phyloP scores from a whole-genome alignment of 2,888 invertebrate species.

The Shargacucullia verbasci region DNA sequence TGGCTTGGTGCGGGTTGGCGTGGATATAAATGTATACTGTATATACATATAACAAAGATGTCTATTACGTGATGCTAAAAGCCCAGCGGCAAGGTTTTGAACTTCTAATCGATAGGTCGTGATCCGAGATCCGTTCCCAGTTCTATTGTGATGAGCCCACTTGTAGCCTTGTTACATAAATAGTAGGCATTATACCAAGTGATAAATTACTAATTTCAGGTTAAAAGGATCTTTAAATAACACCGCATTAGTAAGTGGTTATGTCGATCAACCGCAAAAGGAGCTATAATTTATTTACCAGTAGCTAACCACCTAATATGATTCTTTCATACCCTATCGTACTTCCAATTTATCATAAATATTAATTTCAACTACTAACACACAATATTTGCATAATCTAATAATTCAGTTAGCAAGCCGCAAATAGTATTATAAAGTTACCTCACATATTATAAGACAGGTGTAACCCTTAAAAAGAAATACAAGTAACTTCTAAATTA shows the following conservation, averaged over 20 bases:
- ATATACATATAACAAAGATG: not conserved
- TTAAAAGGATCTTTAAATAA: slow-evolving; percentile 5
- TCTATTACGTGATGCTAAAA: slow-evolving; percentile 27
- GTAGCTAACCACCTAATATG: slow-evolving; percentile 12
- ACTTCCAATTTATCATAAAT: slow-evolving; percentile 37
- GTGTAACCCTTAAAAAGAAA: slow-evolving; percentile 48
- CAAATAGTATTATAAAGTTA: slow-evolving; percentile 21
- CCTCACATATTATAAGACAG: slow-evolving; percentile 45
- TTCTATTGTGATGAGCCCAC: slow-evolving; percentile 41
- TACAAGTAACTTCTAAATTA: slow-evolving; percentile 52
- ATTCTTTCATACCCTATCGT: slow-evolving; percentile 18
- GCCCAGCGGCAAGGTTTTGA: slow-evolving; percentile 51
- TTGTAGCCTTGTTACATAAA: slow-evolving; percentile 32
- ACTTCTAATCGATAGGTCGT: slow-evolving; percentile 48
- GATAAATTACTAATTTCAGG: slow-evolving; percentile 27
- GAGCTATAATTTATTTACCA: not conserved
- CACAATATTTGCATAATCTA: slow-evolving; percentile 45
- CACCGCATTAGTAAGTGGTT: not conserved
- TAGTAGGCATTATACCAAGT: slow-evolving; percentile 14
- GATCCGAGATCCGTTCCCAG: slow-evolving; percentile 38
- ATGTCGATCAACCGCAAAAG: not conserved
- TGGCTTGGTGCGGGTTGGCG: no score
- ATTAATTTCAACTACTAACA: slow-evolving; percentile 32
- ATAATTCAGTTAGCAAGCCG: slow-evolving; percentile 45
- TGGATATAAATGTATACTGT: no score